Base-by-base conservation (phyloP, 2,888 invertebrate species). In the Polyommatus icarus region DNA sequence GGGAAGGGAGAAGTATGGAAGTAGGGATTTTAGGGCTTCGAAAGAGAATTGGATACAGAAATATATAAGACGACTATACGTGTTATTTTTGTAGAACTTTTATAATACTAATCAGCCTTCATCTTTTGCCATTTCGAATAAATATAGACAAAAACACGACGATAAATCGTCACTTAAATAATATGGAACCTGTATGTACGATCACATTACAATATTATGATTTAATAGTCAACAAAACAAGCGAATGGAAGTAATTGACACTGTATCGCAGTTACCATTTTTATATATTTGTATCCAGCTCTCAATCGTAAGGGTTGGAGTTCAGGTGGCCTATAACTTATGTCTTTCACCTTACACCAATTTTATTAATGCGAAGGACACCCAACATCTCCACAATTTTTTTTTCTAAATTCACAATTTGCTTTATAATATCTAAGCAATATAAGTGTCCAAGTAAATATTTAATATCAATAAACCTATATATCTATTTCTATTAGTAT, bases 21-120 rank as follows among this genome's bases (percentile, higher is more conserved):
- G 82, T 36, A 80, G 80, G 81, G 81, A 82, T 32, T 32, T 32
- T 32, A 32, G 80, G 78, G 20, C 29, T 75, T 29, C 50, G 8
- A 54, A 18, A 29, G 50, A 29, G 29, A 29, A 29, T 87, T 88
- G 88, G 89, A 88, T 88, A 89, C 87, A 87, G 29, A 89, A 90
- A 91, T 89, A 90, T 90, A 90, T 90, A 90, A 24, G 8, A 61
- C 10, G 12, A 10, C 8, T 20, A 2, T 10, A 59, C n/a, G 20
- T 20, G 6, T 59, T 20, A 59, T 8, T 59, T 59, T 10, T 46
- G 46, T 15, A 0, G n/a, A 18, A 3, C 8, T 1, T 24, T 61
- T 61, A 3, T 61, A 61, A 24, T 4, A 59, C 20, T 20, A 20
- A 61, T 24, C 61, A 61, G 61, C 20, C 20, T 61, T 10, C 10